Evolutionary conservation across 2,113 vertebrate species (phyloP).

Genomic region (Perca schrenkii): DNA sequence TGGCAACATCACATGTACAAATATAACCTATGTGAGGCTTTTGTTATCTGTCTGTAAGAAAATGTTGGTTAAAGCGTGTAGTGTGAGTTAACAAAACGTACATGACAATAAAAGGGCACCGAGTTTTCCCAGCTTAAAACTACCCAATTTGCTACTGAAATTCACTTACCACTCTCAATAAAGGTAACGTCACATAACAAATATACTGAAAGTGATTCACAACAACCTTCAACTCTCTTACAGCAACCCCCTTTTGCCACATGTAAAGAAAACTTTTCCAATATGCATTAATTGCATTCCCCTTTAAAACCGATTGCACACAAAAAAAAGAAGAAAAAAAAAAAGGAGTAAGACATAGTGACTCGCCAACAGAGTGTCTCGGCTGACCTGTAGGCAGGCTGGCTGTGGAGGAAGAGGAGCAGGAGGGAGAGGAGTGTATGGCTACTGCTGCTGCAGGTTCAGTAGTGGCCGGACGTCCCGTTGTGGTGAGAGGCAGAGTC

Average conservation of each 20-base stretch:
- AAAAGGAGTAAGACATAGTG: background rate
- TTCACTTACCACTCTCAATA: background rate
- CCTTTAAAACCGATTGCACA: background rate
- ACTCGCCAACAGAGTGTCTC: constrained; percentile 24
- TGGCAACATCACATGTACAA: background rate
- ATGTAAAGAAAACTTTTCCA: background rate
- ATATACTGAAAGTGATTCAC: background rate
- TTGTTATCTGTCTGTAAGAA: background rate
- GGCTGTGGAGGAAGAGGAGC: constrained; percentile 67
- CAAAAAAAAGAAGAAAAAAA: background rate
- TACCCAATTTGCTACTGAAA: background rate
- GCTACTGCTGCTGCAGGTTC: constrained; percentile 66
- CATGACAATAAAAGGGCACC: background rate
- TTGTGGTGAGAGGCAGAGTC: constrained; percentile 84
- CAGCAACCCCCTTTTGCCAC: background rate
- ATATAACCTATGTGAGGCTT: background rate
- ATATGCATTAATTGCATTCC: background rate
- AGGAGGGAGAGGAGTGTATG: constrained; percentile 62
- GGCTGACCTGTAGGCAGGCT: constrained; percentile 80
- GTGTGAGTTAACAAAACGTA: background rate
- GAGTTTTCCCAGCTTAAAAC: background rate
- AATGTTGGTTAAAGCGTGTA: background rate
- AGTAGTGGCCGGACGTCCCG: constrained; percentile 69
- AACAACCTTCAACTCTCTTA: background rate
- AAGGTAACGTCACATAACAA: background rate